Base-by-base conservation (phyloP, 2,797 vertebrate genomes). In the Zalophus californianus region DNA sequence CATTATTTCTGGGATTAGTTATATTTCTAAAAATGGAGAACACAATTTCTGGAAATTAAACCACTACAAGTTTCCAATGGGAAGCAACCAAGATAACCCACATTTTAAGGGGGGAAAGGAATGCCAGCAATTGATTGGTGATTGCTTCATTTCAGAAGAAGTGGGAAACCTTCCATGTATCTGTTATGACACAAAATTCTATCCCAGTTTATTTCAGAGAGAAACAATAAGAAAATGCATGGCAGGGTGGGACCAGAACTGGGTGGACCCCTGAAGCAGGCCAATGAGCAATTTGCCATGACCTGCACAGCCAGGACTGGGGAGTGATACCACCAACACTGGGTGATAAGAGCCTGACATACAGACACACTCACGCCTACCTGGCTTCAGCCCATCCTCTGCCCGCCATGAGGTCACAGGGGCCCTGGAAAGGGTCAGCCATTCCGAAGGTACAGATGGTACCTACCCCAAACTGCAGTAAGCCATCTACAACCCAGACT, bases 11-110 rank as follows among this genome's bases (percentile, higher is more conserved):
- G 62, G 48, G 29, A 62, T 80, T 41, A 86, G 25, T 70, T 70
- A 13, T 25, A 70, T 44, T 66, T 60, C 50, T 75, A 25, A 78
- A 54, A 78, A 64, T 20, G 11, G 50, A 88, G 54, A 20, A 44
- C n/a, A 58, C 50, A 64, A 23, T 96, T 86, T 96, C 86, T 93
- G 94, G 91, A 96, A 77, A 97, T 66, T 27, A 58, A 93, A 56
- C 23, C 66, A 70, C 23, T 27, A 25, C 16, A 32, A 68, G 41
- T 29, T 94, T 83, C 73, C 54, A 80, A 27, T 41, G 70, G 14
- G 29, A 86, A 85, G 23, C 50, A 86, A 77, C 32, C 32, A 73
- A 91, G 35, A 95, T 20, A 79, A 66, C 2, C 58, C 64, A 90
- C 64, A 41, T 44, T 86, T 73, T 38, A 10, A n/a, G 48, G 38